Conservation (phyloP, 2,113 vertebrate genomes). For the Clarias batrachus region DNA sequence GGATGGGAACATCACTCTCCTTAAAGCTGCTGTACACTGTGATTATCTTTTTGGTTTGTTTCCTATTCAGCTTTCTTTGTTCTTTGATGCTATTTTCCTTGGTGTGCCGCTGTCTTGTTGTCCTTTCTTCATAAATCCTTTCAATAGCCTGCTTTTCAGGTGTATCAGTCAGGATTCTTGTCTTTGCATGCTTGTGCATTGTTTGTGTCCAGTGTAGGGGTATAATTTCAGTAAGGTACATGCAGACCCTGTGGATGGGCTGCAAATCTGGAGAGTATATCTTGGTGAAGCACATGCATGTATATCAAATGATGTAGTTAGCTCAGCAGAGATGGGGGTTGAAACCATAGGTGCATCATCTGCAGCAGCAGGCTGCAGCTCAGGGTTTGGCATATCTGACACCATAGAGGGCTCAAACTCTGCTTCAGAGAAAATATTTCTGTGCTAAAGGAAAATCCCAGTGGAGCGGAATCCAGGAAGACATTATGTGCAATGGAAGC, state of each 20-base stretch:
- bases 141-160: conserved; percentile 42
- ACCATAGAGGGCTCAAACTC: conserved; percentile 45
- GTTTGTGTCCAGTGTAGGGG: not conserved
- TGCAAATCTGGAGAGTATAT: not conserved
- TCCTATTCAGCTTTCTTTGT: conserved; percentile 40
- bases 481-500: conserved; percentile 43
- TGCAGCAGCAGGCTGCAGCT: conserved; percentile 26
- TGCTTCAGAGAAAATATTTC: conserved; percentile 41
- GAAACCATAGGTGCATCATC: conserved; percentile 9
- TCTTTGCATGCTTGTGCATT: not conserved
- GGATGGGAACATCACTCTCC: conserved; percentile 35
- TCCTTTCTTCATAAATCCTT: conserved; percentile 36
- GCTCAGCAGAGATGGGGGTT: conserved; percentile 25
- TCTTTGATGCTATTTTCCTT: conserved; percentile 33
- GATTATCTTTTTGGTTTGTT: conserved; percentile 47
- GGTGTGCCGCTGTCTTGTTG: conserved; percentile 25
- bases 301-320: not conserved
- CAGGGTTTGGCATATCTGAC: conserved; percentile 42
- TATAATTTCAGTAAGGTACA: not conserved
- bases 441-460: conserved; percentile 43
- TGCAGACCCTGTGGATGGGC: not conserved
- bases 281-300: not conserved
- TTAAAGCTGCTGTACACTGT: conserved; percentile 43
- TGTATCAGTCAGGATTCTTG: conserved; percentile 40
- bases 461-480: conserved; percentile 43